Percentiles rank a stretch among this genome's conserved stretches.
These are phyloP conservation scores for Parapsyche elsis DNA, from an alignment of 1,140 invertebrate species.

Conservation along the genomic window DNA sequence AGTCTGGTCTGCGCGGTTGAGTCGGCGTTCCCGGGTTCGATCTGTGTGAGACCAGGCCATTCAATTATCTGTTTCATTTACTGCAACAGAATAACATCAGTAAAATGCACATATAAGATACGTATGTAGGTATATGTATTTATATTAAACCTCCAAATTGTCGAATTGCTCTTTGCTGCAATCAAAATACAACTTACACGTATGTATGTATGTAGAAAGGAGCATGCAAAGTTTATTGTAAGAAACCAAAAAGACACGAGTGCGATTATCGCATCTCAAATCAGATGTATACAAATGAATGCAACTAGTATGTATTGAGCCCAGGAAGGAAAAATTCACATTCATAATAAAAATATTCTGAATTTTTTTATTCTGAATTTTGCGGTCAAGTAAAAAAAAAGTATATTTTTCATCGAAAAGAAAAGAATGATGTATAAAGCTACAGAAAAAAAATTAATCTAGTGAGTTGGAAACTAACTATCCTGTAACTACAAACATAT, in stretches of 20 bases:
- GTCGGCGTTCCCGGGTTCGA: conserved; percentile 91
- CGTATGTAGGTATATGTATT: neutral
- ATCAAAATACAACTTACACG: neutral
- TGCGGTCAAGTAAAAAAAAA: no score
- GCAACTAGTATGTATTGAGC: neutral
- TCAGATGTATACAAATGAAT: neutral
- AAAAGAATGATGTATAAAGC: neutral
- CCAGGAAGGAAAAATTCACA: no score
- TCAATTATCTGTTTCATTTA: conserved; percentile 48
- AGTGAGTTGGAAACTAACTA: neutral
- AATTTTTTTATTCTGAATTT: no score
- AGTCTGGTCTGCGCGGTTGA: conserved; percentile 84
- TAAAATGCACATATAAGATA: conserved; percentile 23
- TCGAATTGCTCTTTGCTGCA: neutral
- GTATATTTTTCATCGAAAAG: no score
- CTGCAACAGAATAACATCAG: conserved; percentile 45
- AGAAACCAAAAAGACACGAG: no score
- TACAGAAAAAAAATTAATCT: neutral
- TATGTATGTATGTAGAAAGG: no score
- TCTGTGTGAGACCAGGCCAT: conserved; percentile 67
- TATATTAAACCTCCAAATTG: neutral
- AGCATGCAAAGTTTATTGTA: conserved; percentile 1
- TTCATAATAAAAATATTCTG: no score
- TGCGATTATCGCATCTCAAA: neutral
- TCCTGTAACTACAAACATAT: conserved; percentile 3